Conservation (phyloP, 2,797 vertebrate genomes). For the Macropodus opercularis region DNA sequence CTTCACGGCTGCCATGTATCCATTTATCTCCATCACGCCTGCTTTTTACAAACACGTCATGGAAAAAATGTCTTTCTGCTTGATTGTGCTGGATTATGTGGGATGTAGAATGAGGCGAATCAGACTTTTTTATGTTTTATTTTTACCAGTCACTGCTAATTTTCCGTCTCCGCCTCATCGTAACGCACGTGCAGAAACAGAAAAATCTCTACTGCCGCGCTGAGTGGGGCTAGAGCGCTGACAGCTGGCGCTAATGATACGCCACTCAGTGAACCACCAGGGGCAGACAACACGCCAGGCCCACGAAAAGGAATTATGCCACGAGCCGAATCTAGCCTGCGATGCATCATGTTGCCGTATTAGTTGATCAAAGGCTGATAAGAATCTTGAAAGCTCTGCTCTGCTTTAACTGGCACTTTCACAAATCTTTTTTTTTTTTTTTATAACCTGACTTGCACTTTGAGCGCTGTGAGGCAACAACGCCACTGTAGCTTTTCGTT, state of each 20-base stretch:
- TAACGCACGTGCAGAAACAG: constrained; percentile 15
- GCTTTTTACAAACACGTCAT: constrained; percentile 11
- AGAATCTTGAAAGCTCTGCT: constrained; percentile 38
- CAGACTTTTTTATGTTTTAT: constrained; percentile 8
- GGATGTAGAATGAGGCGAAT: constrained; percentile 4
- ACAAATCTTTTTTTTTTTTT: constrained; percentile 34
- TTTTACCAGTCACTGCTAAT: constrained; percentile 12
- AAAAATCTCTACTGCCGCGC: constrained; percentile 19
- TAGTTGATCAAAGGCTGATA: constrained; percentile 60
- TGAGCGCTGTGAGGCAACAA: constrained; percentile 12
- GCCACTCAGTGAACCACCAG: constrained; percentile 60
- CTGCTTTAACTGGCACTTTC: constrained; percentile 39
- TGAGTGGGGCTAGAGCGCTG: constrained; percentile 42
- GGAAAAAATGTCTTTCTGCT: not conserved
- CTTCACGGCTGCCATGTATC: not conserved
- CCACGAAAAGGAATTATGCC: constrained; percentile 36
- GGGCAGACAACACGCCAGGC: constrained; percentile 64
- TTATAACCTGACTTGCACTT: constrained; percentile 19
- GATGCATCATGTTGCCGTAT: constrained; percentile 51
- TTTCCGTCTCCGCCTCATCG: constrained; percentile 10
- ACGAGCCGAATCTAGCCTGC: constrained; percentile 28
- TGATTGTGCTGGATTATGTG: not conserved
- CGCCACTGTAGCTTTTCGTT: not conserved
- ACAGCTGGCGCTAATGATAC: constrained; percentile 65
- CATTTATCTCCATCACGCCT: not conserved